A percentile compares a stretch with the other conserved stretches of the same genome.
These are phyloP conservation scores for Drosophila kanekoi DNA, from an alignment of 2,888 invertebrate genomes.

Conservation along the genomic window DNA sequence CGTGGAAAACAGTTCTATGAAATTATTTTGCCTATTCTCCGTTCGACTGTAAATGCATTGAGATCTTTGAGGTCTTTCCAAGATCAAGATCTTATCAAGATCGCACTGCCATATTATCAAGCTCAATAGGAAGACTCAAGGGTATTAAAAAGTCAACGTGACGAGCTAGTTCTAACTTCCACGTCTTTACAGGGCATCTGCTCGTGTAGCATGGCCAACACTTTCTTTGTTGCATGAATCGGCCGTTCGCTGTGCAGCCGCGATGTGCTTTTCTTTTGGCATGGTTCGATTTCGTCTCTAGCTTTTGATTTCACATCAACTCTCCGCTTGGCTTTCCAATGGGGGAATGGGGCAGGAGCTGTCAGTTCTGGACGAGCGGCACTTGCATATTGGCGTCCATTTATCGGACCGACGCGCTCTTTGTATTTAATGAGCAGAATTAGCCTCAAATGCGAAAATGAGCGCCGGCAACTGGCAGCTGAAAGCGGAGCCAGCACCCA, in stretches of 20 bases:
- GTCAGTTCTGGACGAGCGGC: constrained; percentile 21
- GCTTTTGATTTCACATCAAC: constrained; percentile 28
- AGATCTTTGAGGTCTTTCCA: too few relatives aligned
- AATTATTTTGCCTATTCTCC: too few relatives aligned
- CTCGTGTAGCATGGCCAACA: not conserved
- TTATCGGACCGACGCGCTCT: constrained; percentile 3
- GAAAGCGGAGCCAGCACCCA: constrained; percentile 55
- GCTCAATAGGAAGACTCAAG: too few relatives aligned
- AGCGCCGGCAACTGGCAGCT: constrained; percentile 28
- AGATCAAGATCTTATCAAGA: too few relatives aligned
- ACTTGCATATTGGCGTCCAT: constrained; percentile 13
- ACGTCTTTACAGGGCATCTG: constrained; percentile 4
- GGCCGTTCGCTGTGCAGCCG: not conserved
- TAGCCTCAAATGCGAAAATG: constrained; percentile 45
- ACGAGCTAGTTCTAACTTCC: too few relatives aligned
- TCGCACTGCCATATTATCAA: too few relatives aligned
- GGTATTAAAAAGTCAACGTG: too few relatives aligned
- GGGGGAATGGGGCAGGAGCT: constrained; percentile 4
- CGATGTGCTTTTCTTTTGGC: constrained; percentile 62
- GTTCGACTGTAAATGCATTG: too few relatives aligned
- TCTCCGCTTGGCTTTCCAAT: constrained; percentile 33
- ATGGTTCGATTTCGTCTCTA: constrained; percentile 51
- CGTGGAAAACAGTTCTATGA: too few relatives aligned
- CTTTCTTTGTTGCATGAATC: not conserved
- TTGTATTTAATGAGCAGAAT: constrained; percentile 60